phyloP scores from a whole-genome alignment of 1,140 invertebrate species.

The Zaprionus lachaisei region DNA sequence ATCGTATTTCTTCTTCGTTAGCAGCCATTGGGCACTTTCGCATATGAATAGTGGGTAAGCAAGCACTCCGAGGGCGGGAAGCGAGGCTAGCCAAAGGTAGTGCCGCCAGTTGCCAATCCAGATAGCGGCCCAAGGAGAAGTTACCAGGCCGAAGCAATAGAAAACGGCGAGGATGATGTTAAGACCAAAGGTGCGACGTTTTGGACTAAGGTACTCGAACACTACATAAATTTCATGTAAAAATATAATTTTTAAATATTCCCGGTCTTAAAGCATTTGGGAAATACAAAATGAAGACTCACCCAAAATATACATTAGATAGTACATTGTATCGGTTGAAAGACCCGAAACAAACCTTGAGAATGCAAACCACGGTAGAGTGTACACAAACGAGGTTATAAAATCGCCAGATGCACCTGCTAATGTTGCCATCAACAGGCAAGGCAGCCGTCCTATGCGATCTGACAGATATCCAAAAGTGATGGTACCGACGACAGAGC shows the following conservation, averaged over 20 bases:
- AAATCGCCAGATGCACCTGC: constrained; percentile 86
- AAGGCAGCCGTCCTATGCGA: constrained; percentile 86
- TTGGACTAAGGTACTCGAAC: constrained; percentile 87
- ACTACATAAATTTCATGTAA: constrained; percentile 57
- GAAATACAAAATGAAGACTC: constrained; percentile 27
- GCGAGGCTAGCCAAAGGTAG: constrained; percentile 85
- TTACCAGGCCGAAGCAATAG: constrained; percentile 86
- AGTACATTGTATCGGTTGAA: constrained; percentile 87
- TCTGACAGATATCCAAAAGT: constrained; percentile 86
- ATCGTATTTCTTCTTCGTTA: constrained; percentile 86
- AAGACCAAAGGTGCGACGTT: constrained; percentile 86
- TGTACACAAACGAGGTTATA: constrained; percentile 85
- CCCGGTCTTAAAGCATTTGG: too few relatives aligned
- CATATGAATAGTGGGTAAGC: constrained; percentile 85
- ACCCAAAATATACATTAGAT: constrained; percentile 88
- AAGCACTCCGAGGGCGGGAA: constrained; percentile 84
- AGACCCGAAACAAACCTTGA: constrained; percentile 86
- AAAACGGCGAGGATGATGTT: constrained; percentile 87
- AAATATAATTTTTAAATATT: background rate
- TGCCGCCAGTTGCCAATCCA: constrained; percentile 85
- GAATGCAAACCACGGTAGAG: constrained; percentile 84
- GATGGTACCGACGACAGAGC: constrained; percentile 86
- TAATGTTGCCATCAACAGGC: constrained; percentile 85
- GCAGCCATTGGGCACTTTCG: constrained; percentile 87
- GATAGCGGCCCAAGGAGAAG: constrained; percentile 86